Base-by-base conservation (phyloP, 2,797 vertebrate species). In the Benthosema pterotum region DNA sequence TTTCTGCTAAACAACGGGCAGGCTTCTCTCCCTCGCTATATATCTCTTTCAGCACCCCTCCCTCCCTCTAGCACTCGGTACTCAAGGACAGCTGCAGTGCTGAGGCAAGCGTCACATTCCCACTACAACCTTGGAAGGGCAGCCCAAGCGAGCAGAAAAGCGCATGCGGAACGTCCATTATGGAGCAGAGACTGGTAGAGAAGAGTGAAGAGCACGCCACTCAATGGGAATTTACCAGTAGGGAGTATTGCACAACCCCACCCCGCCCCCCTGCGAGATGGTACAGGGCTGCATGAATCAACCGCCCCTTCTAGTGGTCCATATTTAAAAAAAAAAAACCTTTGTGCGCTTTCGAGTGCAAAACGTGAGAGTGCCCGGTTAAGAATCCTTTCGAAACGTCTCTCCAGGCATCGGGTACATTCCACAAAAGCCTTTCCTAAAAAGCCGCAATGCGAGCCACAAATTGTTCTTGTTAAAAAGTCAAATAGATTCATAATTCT, bases 21-120 rank as follows among this genome's bases (percentile, higher is more conserved):
- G 46, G 38, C 70, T 50, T 52, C 57, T 52, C 57, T 14, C 5
- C 54, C 48, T n/a, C 58, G 6, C 45, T 7, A 28, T 13, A 19
- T n/a, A 47, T 8, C 19, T 45, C 17, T 4, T 47, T 25, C 8
- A 7, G 7, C 46, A 19, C 45, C 12, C 28, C 60, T 17, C 13
- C 14, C 52, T 15, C 42, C 38, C 52, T 15, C 42, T 19, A 13
- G 15, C 51, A n/a, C 12, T 25, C 52, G 13, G 11, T 59, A n/a
- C 71, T 51, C 65, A 67, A 57, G 77, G 71, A 74, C 72, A 67
- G 71, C 77, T 68, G 78, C 80, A 79, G 75, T 55, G 60, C 51
- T 69, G 81, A 74, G 69, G 57, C 57, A 66, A 67, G 75, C 67
- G 74, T 86, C 82, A 79, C 45, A 5, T 72, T 83, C 69, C 74